A percentile compares a stretch with the other conserved stretches of the same genome.
phyloP scores from a whole-genome alignment of 2,113 vertebrate genomes.

The Sapayoa aenigma region DNA sequence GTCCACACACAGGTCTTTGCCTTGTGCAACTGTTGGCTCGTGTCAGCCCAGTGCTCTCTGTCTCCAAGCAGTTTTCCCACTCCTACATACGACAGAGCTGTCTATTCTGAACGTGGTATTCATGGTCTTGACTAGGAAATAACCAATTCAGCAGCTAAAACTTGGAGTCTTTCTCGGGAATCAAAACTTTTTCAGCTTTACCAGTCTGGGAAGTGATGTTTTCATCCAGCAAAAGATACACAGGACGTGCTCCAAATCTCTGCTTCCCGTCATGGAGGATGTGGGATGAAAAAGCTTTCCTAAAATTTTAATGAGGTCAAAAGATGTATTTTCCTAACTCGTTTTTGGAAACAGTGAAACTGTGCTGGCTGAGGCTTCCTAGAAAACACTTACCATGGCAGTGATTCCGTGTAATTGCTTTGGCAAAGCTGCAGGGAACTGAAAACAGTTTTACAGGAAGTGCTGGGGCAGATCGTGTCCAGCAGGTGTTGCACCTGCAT shows the following conservation, averaged over 20 bases:
- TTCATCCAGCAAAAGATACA: background rate
- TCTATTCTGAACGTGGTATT: background rate
- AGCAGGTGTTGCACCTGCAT: background rate
- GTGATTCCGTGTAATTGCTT: background rate
- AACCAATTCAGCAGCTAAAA: background rate
- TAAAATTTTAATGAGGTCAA: background rate
- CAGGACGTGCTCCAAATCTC: background rate
- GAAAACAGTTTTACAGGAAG: background rate
- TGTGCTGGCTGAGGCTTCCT: background rate
- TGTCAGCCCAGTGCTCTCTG: background rate
- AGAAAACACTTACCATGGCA: background rate
- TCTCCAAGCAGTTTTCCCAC: background rate
- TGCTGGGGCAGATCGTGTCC: background rate
- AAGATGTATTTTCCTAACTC: background rate
- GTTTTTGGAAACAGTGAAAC: background rate
- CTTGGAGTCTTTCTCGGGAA: background rate
- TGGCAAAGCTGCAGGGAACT: background rate
- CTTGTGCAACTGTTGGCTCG: background rate
- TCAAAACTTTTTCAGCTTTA: background rate
- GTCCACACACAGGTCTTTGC: accelerated
- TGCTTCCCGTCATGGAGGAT: background rate
- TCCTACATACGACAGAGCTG: background rate
- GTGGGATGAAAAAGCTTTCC: background rate
- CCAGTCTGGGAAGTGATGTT: background rate
- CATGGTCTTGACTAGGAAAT: background rate